Evolutionary conservation across 1,140 invertebrate genomes (phyloP).

Genomic region (Temnothorax nylanderi): DNA sequence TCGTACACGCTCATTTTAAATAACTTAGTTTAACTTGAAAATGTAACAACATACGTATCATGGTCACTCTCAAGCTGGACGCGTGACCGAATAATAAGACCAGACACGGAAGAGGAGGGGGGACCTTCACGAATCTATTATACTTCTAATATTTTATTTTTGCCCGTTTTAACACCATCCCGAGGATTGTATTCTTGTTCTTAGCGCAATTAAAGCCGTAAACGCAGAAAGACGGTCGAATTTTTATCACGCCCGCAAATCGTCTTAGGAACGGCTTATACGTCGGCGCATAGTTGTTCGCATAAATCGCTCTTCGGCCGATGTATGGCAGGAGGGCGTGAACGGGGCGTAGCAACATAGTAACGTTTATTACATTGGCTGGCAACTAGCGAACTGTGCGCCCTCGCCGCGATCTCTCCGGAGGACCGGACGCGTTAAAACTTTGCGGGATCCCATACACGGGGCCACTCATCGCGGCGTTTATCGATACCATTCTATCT

Average conservation of each 20-base stretch:
- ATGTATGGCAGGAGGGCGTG: conserved; percentile 81
- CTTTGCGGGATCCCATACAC: background rate
- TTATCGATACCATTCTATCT: conserved; percentile 23
- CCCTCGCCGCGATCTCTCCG: conserved; percentile 26
- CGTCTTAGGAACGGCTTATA: conserved; percentile 66
- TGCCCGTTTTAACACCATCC: background rate
- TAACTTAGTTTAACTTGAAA: conserved; percentile 15
- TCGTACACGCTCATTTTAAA: background rate
- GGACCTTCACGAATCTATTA: background rate
- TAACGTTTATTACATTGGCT: conserved; percentile 82
- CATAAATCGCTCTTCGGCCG: conserved; percentile 71
- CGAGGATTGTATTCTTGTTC: background rate
- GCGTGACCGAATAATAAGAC: background rate
- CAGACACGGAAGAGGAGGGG: background rate
- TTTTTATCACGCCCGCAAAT: conserved; percentile 16
- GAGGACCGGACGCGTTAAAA: conserved; percentile 15
- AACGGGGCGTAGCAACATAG: conserved; percentile 80
- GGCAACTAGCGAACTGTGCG: conserved; percentile 54
- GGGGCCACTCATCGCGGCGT: background rate
- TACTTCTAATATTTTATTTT: background rate
- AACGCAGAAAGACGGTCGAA: background rate
- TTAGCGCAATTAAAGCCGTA: background rate
- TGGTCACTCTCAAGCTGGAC: background rate
- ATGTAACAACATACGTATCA: background rate
- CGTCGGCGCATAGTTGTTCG: conserved; percentile 73